phyloP scores from a whole-genome alignment of 2,797 vertebrate genomes.

The Leptoclinus maculatus region DNA sequence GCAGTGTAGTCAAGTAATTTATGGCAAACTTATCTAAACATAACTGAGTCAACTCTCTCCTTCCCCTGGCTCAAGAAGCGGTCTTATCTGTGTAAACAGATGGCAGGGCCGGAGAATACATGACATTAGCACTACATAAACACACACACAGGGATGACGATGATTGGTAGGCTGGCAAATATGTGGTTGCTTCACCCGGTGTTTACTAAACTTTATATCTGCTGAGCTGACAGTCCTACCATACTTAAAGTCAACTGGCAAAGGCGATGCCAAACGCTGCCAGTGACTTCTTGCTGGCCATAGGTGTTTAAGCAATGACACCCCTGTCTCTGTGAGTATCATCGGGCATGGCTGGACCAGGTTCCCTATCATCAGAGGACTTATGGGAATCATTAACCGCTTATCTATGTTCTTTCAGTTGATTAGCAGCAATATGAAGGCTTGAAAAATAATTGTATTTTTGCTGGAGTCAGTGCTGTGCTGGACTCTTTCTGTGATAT shows the following conservation, averaged over 20 bases:
- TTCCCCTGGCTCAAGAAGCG: constrained; percentile 24
- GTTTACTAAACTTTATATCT: constrained; percentile 61
- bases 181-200: constrained; percentile 57
- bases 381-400: constrained; percentile 45
- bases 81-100: constrained; percentile 62
- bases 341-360: constrained; percentile 33
- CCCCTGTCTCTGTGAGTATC: constrained; percentile 37
- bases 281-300: constrained; percentile 45
- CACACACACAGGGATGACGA: constrained; percentile 39
- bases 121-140: constrained; percentile 64
- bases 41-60: constrained; percentile 22
- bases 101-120: constrained; percentile 29
- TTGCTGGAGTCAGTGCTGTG: constrained; percentile 69
- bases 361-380: constrained; percentile 62
- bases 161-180: constrained; percentile 53
- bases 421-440: constrained; percentile 28
- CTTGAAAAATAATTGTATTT: constrained; percentile 46
- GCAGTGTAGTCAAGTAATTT: constrained; percentile 2
- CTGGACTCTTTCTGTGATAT: constrained; percentile 50
- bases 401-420: constrained; percentile 45
- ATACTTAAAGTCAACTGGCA: constrained; percentile 37
- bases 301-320: constrained; percentile 61
- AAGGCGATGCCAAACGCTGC: constrained; percentile 17
- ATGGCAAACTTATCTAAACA: constrained; percentile 22
- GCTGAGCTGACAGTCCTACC: constrained; percentile 63